Base-by-base conservation (phyloP, 2,113 vertebrate species). In the Aleadryas rufinucha region DNA sequence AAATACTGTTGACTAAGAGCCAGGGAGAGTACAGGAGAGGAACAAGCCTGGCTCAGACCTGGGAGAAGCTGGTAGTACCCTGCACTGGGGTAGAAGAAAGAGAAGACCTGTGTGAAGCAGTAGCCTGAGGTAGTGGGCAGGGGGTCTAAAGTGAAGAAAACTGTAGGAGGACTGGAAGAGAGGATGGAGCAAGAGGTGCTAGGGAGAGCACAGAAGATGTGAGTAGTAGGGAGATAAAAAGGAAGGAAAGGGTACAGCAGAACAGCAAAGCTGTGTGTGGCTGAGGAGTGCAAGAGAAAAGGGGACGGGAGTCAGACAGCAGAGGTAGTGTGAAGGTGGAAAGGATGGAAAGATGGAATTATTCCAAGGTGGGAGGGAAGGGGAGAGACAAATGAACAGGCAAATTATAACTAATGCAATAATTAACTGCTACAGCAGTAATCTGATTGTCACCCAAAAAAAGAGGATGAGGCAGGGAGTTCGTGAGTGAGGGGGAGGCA, bases 381-480 rank as follows among this genome's bases (percentile, higher is more conserved):
- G 21, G 39, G 35, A 70, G 52, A 90, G 85, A 82, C 28, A 93
- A 87, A 90, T 65, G 70, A 88, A 85, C 45, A 82, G 41, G 85
- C 31, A 87, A 91, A 90, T 84, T 85, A 83, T 93, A 90, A 57
- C 57, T 87, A 87, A 93, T 76, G 82, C 37, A 89, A 49, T 94
- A 87, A 93, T 84, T 95, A 89, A 42, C 56, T 79, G 82, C 78
- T 91, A 47, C 44, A 85, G 53, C 60, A 79, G 90, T 72, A 63
- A 90, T 57, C 28, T 27, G 61, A 64, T 68, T 89, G 65, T 87
- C 41, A n/a, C 78, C 57, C 35, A 19, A 57, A 81, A 66, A 75
- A 78, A 57, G 53, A 87, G 57, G 44, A 72, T 18, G 52, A 93
- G 69, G 81, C 69, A 59, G 60, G 59, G 64, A 71, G 70, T 39